Conservation (phyloP, 2,888 invertebrate genomes). For the Idaea aversata region DNA sequence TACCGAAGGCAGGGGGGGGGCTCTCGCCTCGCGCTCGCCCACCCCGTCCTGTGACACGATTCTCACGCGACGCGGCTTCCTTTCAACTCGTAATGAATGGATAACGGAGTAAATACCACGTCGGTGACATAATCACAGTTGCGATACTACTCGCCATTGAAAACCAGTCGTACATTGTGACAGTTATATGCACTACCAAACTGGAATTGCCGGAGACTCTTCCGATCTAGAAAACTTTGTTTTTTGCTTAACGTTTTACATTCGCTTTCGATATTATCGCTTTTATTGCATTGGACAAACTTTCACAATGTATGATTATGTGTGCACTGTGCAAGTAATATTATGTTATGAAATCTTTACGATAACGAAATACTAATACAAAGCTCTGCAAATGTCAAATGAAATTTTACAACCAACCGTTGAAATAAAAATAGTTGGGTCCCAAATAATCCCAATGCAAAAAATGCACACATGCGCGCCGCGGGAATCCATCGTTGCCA, state of each 20-base stretch:
- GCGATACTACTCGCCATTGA: conserved; percentile 47
- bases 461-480: conserved; percentile 39
- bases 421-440: background rate
- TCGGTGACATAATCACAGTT: conserved; percentile 59
- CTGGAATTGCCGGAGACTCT: conserved; percentile 44
- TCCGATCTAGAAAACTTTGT: conserved; percentile 36
- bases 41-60: conserved; percentile 72
- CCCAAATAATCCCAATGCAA: background rate
- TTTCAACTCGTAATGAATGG: conserved; percentile 75
- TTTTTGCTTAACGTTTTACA: conserved; percentile 32
- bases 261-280: conserved; percentile 29
- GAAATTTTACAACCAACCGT: background rate
- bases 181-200: conserved; percentile 43
- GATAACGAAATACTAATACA: background rate
- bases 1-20: conserved; percentile 34
- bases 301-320: conserved; percentile 8
- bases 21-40: conserved; percentile 19
- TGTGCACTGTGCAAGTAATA: conserved; percentile 6
- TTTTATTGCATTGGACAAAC: conserved; percentile 6
- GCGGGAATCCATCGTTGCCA: conserved; percentile 41
- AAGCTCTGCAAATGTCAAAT: background rate
- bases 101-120: conserved; percentile 62
- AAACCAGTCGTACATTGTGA: conserved; percentile 49
- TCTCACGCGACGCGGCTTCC: conserved; percentile 75
- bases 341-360: background rate